Base-by-base conservation (phyloP, 2,888 invertebrate genomes). In the Sminthurinus aureus region DNA sequence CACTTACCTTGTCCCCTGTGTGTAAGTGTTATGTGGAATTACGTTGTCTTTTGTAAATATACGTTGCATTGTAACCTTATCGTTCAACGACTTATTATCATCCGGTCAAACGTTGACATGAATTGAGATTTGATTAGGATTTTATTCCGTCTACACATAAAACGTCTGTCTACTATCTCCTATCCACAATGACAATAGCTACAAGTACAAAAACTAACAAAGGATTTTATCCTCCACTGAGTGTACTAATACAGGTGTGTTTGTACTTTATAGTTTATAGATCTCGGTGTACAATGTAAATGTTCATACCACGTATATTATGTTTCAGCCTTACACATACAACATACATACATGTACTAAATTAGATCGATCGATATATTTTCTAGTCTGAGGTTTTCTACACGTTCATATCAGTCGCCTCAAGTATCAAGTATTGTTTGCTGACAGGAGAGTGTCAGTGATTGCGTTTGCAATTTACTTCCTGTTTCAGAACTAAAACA, bases 31-130 rank as follows among this genome's bases (percentile, higher is more conserved):
- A 18, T 58, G 18, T 58, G 58, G 58, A 58, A 58, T 58, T 58
- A 18, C 18, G 58, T 58, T 58, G 58, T 58, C 58, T 2, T 58
- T 15, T 58, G 58, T 13, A 58, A 58, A 15, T 58, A 18, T 58
- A 18, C 18, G 9, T 9, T 58, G 58, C 18, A 58, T 58, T 58
- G 58, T 58, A 58, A 58, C 58, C 58, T 58, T 58, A 58, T 58
- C 58, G 58, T 58, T 58, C 58, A 58, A 58, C 58, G 58, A 58
- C 58, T 58, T 58, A 58, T 58, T 58, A 58, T 58, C 58, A 58
- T 58, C 58, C 58, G 58, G 58, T 58, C 58, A 58, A 18, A 18
- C 58, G 38, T 58, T 58, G 58, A 58, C 58, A 58, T 58, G 58
- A 58, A 58, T 58, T 58, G 58, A 18, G 13, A 15, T 58, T 58